Base-by-base conservation (phyloP, 2,113 vertebrate species). In the Aix galericulata region DNA sequence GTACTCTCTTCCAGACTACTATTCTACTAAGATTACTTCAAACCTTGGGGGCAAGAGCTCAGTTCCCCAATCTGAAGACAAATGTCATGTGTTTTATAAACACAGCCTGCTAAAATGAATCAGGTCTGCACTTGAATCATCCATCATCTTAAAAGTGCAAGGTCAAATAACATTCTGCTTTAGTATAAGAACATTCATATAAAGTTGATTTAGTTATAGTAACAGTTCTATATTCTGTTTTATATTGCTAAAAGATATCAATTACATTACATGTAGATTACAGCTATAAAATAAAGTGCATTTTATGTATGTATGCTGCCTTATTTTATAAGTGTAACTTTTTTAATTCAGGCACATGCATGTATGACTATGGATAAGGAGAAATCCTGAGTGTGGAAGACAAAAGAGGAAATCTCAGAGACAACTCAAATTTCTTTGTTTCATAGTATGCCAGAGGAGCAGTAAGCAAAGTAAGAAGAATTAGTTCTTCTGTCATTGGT, bases 151-250 rank as follows among this genome's bases (percentile, higher is more conserved):
- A 79, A 12, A 76, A 94, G 40, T 55, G 64, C 82, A 90, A 95
- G 80, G 95, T 94, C 84, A 88, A 94, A 90, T 38, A 86, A 67
- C 17, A 36, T 26, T 94, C 86, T 84, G 32, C 60, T 88, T 75
- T 82, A 73, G 38, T 81, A 21, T 76, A 85, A 87, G 46, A 93
- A 62, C 40, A 81, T 78, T 75, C 6, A 44, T 75, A 74, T 88
- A 63, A 82, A 83, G 32, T 71, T 91, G 69, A 91, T 94, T 82
- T 80, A 86, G n/a, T 79, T 93, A 44, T 16, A 58, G 42, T 81
- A 71, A 63, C 32, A 84, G n/a, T 75, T 84, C 82, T 87, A 62
- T 83, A 69, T 75, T 94, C 52, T 85, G 7, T 58, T 91, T 79
- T 85, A 79, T 91, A 58, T 58, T 91, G 50, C 46, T 77, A 46